These are phyloP conservation scores for Apocheima hispidaria DNA, from an alignment of 2,888 invertebrate genomes.

Conservation along the genomic window DNA sequence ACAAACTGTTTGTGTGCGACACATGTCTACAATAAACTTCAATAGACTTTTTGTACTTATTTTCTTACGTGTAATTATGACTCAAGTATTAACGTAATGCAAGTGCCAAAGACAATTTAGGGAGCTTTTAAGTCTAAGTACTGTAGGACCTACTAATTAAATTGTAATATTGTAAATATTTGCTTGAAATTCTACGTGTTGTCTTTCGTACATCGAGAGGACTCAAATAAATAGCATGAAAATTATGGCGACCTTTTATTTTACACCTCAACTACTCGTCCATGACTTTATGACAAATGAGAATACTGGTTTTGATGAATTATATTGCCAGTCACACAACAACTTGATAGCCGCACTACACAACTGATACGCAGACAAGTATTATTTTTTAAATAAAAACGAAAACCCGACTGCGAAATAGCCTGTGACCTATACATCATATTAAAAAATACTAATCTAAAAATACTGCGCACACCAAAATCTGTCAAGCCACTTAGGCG, in stretches of 20 bases:
- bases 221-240: conserved; percentile 74
- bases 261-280: not conserved
- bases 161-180: conserved; percentile 62
- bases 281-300: not conserved
- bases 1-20: not conserved
- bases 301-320: too few species aligned
- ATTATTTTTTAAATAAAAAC: too few species aligned
- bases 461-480: too few species aligned
- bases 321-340: too few species aligned
- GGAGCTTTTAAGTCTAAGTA: conserved; percentile 77
- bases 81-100: conserved; percentile 61
- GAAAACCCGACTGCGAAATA: too few species aligned
- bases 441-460: too few species aligned
- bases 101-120: conserved; percentile 83
- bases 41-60: not conserved
- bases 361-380: too few species aligned
- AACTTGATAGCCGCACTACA: too few species aligned
- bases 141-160: conserved; percentile 34
- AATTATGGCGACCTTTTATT: conserved; percentile 32
- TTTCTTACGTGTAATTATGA: conserved; percentile 10
- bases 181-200: conserved; percentile 74
- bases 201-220: conserved; percentile 71
- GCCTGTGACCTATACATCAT: too few species aligned
- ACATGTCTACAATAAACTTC: not conserved
- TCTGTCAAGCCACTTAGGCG: too few species aligned